Evolutionary conservation across 2,888 invertebrate genomes (phyloP), one percentile per base, ranked within the genome.

Genomic region (Euzophera pinguis): DNA sequence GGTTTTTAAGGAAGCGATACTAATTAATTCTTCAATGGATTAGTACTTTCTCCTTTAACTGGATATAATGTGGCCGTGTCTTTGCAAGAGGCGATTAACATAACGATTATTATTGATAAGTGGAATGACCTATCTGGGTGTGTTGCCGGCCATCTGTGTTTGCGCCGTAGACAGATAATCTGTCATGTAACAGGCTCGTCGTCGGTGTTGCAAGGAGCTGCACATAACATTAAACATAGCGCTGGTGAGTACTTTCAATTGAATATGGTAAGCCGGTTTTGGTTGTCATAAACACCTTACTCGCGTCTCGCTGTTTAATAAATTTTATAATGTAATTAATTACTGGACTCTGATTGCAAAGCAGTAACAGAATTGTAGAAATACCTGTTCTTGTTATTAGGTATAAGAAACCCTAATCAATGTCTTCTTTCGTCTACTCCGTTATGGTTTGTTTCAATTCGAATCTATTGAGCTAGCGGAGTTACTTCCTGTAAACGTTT

Each of bases 201-300:
- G 63, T 58, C 59, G 64, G 67, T 84, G 81, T 82, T 71, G 84
- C 78, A 87, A 84, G 65, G 68, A 66, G 60, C 61, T 73, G 71
- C 78, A 86, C 81, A 85, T 88, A 84, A 84, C 77, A 84, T 84
- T 81, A 82, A 80, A 83, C 81, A 83, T 78, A 71, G 70, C 73
- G 64, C 63, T 65, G 69, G 65, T 69, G 73, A 78, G 73, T 77
- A 78, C 81, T 85, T 87, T 81, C 85, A 84, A 87, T 84, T 86
- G 84, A 87, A 89, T 88, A 85, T 86, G 9, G 5, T 81, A 81
- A 87, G 87, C 84, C 84, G 79, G 86, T 87, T 78, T 67, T 63
- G 69, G 81, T 86, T 86, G 88, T 88, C 85, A 85, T 84, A 85
- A 22, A 88, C 81, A 84, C 63, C 22, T 22, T 22, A 22, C 5